Evolutionary conservation across 1,140 invertebrate species (phyloP).

Genomic region (Apocrypta bakeri): DNA sequence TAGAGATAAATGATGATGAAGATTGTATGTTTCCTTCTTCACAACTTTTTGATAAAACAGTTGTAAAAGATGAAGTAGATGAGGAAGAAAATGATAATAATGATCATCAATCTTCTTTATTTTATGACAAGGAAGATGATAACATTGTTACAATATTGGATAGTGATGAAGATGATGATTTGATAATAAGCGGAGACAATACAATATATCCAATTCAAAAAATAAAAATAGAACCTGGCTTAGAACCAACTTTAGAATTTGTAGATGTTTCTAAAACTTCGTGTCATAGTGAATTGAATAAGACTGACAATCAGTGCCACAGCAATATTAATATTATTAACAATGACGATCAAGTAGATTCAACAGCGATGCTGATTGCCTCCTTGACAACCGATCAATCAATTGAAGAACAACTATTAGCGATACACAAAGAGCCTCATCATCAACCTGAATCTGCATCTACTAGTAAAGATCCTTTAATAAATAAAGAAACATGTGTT

Average conservation of each 20-base stretch:
- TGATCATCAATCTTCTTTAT: slow-evolving; percentile 16
- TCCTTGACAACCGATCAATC: not conserved
- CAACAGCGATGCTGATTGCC: not conserved
- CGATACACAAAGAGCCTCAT: not conserved
- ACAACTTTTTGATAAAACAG: slow-evolving; percentile 58
- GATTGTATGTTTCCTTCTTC: slow-evolving; percentile 60
- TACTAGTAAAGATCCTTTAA: not conserved
- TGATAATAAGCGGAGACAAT: slow-evolving; percentile 35
- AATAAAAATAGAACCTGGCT: slow-evolving; percentile 40
- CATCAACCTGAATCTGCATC: not conserved
- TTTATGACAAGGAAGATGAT: slow-evolving; percentile 44
- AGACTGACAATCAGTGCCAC: not conserved
- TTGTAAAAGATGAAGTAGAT: slow-evolving; percentile 48
- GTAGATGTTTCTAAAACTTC: not conserved
- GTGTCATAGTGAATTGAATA: not conserved
- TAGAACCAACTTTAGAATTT: slow-evolving; percentile 1
- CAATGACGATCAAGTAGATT: not conserved
- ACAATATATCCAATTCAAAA: slow-evolving; percentile 27
- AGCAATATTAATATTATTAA: not conserved
- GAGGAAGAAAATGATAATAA: slow-evolving; percentile 31
- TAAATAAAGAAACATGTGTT: not conserved
- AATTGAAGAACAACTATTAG: not conserved
- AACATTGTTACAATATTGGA: slow-evolving; percentile 58
- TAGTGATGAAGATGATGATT: slow-evolving; percentile 59
- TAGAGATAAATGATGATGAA: slow-evolving; percentile 60